Percentiles rank a stretch among this genome's conserved stretches.
These are phyloP conservation scores for Morinoia aosen DNA, from an alignment of 2,888 invertebrate species.

Conservation along the genomic window DNA sequence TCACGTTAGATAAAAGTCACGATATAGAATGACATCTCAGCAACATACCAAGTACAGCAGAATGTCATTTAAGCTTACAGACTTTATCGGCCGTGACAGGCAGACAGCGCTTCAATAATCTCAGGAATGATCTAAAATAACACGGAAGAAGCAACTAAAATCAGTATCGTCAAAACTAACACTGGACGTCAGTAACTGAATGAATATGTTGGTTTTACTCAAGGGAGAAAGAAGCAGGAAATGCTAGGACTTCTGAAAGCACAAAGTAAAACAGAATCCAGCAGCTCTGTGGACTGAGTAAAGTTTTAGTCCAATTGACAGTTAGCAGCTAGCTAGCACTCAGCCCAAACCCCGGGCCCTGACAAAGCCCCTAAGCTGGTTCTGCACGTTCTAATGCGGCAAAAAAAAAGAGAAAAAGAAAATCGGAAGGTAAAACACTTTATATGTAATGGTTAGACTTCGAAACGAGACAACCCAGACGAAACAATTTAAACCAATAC, in stretches of 20 bases:
- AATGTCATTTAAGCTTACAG: no score
- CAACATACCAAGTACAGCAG: no score
- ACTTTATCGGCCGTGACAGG: no score
- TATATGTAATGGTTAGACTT: neutral
- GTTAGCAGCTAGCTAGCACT: no score
- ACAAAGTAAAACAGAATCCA: neutral
- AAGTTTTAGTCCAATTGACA: neutral
- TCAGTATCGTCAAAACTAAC: neutral
- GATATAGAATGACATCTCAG: neutral
- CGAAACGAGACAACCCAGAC: neutral
- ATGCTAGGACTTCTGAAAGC: neutral
- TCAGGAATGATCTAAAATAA: neutral
- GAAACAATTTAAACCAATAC: neutral
- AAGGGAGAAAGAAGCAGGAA: neutral
- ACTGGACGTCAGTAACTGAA: neutral
- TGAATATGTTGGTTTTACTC: neutral
- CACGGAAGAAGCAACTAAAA: neutral
- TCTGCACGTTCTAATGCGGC: neutral
- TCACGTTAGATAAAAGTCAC: no score
- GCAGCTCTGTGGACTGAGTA: neutral
- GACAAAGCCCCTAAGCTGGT: neutral
- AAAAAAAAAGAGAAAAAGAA: neutral
- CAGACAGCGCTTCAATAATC: neutral
- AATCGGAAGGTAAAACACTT: neutral
- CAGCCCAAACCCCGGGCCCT: no score